Conservation (phyloP, 2,113 vertebrate species). For the Percina caprodes region DNA sequence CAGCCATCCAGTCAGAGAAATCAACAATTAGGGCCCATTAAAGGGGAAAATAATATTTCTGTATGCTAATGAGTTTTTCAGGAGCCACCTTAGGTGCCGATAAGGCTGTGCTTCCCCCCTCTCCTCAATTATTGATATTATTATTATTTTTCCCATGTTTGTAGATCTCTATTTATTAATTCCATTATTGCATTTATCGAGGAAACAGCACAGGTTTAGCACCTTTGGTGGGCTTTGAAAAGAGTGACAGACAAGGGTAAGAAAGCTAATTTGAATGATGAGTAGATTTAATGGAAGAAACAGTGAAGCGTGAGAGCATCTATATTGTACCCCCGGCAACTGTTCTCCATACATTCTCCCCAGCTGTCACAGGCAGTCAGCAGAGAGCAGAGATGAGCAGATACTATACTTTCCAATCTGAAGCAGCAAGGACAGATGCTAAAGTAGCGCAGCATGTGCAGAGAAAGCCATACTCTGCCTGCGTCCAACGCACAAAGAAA, state of each 20-base stretch:
- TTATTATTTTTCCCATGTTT: constrained; percentile 60
- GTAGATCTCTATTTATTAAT: constrained; percentile 63
- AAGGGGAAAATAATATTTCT: constrained; percentile 74
- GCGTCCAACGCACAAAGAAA: constrained; percentile 30
- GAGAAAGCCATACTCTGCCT: constrained; percentile 27
- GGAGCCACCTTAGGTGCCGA: constrained; percentile 57
- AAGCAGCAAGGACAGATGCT: not conserved
- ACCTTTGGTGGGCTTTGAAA: constrained; percentile 39
- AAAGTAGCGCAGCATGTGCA: not conserved
- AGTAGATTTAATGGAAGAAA: constrained; percentile 82
- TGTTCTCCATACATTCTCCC: constrained; percentile 62
- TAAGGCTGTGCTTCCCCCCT: constrained; percentile 23
- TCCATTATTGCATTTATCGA: constrained; percentile 56
- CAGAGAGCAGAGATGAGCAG: constrained; percentile 20
- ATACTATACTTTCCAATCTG: constrained; percentile 26
- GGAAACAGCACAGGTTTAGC: not conserved
- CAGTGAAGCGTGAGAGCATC: constrained; percentile 75
- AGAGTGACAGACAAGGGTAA: constrained; percentile 52
- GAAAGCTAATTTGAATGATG: constrained; percentile 84
- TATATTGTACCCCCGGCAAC: constrained; percentile 69
- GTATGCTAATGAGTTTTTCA: constrained; percentile 63
- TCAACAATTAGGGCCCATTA: constrained; percentile 74
- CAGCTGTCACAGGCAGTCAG: constrained; percentile 70
- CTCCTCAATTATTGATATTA: constrained; percentile 17
- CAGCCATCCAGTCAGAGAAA: constrained; percentile 66